Evolutionary conservation across 30 jellyfish, hydroid and myxozoan species (phyloP), one percentile per base, ranked within the genome.

Genomic region (Nemopilema nomurai): DNA sequence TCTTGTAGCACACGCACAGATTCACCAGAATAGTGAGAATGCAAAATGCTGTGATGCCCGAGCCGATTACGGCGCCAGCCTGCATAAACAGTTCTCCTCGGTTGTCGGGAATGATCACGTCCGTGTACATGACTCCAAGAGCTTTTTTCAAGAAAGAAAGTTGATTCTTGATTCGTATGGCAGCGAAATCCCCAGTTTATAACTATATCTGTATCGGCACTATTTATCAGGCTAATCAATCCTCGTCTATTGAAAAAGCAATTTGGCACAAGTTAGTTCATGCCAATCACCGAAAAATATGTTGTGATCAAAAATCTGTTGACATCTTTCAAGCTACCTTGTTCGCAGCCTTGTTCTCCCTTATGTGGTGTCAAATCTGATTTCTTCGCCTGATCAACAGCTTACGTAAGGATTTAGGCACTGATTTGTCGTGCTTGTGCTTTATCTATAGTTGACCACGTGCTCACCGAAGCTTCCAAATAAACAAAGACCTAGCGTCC

Each of bases 1-100:
- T 86, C 33, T 79, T 68, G 85, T 81, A 87, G 71, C 95, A 77
- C 13, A 85, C 98, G 22, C 51, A 68, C 20, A 92, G 24, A 67
- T 92, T 92, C 22, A 88, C 33, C 18, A 83, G 73, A 21, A 88
- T 90, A 23, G 95, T 81, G 16, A 87, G 22, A 8, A 87, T 16
- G n/a, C 87, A 82, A 62, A 74, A 82, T 27, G 87, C 92, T 18
- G 90, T 81, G 20, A 92, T 69, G 21, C 91, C 53, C n/a, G 92
- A 69, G 1, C 97, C 95, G 62, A 92, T 89, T 66, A 83, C 57
- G n/a, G 95, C 51, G 0, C 95, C 91, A 23, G 95, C 88, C 20
- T 53, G 26, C 90, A 81, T 71, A 18, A 89, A 79, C 8, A 92
- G 67, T 72, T 76, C 85, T 26, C 77, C 74, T 25, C 73, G 53